Evolutionary conservation across 1,140 invertebrate genomes (phyloP).

Genomic region (Formica exsecta): DNA sequence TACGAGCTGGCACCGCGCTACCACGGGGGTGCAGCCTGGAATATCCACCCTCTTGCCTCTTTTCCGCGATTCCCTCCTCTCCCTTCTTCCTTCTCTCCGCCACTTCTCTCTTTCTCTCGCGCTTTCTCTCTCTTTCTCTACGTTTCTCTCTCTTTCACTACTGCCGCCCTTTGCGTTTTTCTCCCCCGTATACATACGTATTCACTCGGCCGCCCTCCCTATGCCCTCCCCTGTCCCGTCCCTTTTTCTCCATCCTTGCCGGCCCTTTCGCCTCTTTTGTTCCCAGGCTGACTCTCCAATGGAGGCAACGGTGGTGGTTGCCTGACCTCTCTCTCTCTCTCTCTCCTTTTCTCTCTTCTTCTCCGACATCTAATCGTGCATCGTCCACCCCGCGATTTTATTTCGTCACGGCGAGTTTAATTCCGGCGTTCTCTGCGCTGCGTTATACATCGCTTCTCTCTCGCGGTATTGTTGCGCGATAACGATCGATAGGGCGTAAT

Average conservation of each 20-base stretch:
- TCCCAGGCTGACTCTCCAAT: conserved; percentile 50
- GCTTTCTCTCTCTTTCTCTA: not conserved
- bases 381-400: conserved; percentile 62
- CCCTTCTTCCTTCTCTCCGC: conserved; percentile 1
- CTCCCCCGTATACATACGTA: conserved; percentile 60
- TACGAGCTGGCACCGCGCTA: conserved; percentile 73
- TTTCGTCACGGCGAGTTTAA: conserved; percentile 65
- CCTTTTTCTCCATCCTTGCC: conserved; percentile 41
- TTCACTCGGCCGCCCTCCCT: conserved; percentile 52
- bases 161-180: conserved; percentile 44
- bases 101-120: conserved; percentile 12
- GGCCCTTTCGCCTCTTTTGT: conserved; percentile 63
- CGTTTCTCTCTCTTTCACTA: conserved; percentile 12
- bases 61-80: conserved; percentile 70
- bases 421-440: conserved; percentile 4
- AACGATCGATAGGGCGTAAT: conserved; percentile 70
- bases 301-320: conserved; percentile 41
- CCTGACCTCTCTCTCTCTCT: conserved; percentile 40
- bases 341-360: conserved; percentile 54
- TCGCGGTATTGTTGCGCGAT: conserved; percentile 38
- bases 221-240: not conserved
- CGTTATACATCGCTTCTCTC: conserved; percentile 19
- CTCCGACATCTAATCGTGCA: conserved; percentile 65
- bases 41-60: conserved; percentile 78
- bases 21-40: conserved; percentile 75